Percentiles rank a stretch among this genome's conserved stretches.
Conservation (phyloP, 2,113 vertebrate species). For the Herpetotheres cachinnans region DNA sequence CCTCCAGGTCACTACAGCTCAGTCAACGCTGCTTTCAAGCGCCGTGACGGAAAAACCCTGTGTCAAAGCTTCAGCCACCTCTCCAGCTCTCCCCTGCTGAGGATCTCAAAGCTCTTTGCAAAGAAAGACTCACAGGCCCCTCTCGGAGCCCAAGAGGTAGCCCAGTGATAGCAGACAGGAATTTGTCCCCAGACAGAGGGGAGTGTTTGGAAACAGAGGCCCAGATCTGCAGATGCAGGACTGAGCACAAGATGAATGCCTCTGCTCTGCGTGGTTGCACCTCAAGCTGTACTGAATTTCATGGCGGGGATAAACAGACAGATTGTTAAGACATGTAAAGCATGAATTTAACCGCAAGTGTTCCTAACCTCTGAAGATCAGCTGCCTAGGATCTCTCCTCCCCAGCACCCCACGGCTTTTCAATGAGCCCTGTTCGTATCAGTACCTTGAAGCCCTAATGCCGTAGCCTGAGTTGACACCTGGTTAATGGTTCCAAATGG, state of each 20-base stretch:
- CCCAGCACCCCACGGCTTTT: background rate
- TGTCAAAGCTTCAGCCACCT: background rate
- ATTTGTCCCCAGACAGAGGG: background rate
- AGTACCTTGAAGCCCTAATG: background rate
- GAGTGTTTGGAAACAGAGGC: background rate
- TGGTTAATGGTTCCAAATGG: background rate
- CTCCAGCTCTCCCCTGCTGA: background rate
- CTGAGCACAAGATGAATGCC: background rate
- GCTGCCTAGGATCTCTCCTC: background rate
- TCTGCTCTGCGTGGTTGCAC: background rate
- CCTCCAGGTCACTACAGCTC: background rate
- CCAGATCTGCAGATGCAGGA: background rate
- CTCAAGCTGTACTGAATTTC: background rate
- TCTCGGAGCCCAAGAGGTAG: background rate
- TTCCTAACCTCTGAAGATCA: background rate
- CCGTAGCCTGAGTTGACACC: background rate
- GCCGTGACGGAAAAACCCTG: background rate
- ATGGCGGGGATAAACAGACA: background rate
- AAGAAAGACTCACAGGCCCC: background rate
- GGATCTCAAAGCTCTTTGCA: slow-evolving; percentile 29
- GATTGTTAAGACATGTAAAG: background rate
- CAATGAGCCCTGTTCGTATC: background rate
- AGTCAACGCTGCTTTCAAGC: background rate
- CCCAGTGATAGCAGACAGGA: background rate
- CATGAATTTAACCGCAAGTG: background rate